Evolutionary conservation across 2,797 vertebrate species (phyloP).

Genomic region (Antennarius maculatus): DNA sequence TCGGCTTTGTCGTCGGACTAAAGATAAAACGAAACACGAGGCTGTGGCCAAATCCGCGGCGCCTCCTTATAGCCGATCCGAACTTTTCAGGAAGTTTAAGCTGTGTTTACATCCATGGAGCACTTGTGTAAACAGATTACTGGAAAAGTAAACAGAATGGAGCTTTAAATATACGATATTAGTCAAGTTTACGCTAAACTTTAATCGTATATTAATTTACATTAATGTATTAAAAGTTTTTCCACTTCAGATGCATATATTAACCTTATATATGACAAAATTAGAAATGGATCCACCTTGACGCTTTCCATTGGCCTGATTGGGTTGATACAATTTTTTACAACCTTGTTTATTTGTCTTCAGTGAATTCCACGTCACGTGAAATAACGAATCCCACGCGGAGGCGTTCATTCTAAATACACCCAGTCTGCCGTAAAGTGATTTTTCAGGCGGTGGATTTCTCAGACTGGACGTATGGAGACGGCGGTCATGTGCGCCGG

Average conservation of each 20-base stretch:
- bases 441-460: background rate
- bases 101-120: background rate
- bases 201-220: slow-evolving; percentile 21
- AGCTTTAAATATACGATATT: background rate
- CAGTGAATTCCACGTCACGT: slow-evolving; percentile 7
- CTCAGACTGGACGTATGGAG: slow-evolving; percentile 33
- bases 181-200: background rate
- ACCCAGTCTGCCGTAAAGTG: background rate
- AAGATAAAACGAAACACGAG: slow-evolving; percentile 55
- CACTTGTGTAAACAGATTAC: background rate
- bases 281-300: background rate
- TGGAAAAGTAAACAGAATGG: background rate
- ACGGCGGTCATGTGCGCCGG: slow-evolving; percentile 39
- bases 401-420: background rate
- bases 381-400: slow-evolving; percentile 40
- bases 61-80: slow-evolving; percentile 1
- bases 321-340: slow-evolving; percentile 49
- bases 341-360: slow-evolving; percentile 6
- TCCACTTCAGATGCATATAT: background rate
- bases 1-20: slow-evolving; percentile 38
- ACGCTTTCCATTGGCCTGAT: slow-evolving; percentile 5
- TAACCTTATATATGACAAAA: background rate
- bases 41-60: background rate
- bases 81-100: slow-evolving; percentile 24
- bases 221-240: slow-evolving; percentile 9